Evolutionary conservation across 2,888 invertebrate species (phyloP).

Genomic region (Trachelus stipa): DNA sequence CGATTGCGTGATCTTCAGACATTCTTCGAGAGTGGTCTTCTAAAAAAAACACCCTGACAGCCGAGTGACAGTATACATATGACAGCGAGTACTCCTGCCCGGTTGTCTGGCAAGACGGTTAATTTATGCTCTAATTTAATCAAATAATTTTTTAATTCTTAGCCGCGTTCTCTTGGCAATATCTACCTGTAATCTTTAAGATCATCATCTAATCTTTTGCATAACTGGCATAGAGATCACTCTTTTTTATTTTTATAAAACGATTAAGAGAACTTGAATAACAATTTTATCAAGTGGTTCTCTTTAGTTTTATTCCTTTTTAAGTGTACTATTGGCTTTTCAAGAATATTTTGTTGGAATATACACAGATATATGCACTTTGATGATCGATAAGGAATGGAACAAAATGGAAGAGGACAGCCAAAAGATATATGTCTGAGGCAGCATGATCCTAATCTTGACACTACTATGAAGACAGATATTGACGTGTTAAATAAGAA

Average conservation of each 20-base stretch:
- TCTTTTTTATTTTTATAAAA: background rate
- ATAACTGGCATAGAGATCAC: background rate
- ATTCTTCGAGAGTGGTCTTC: slow-evolving; percentile 46
- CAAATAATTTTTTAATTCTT: background rate
- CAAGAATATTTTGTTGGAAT: background rate
- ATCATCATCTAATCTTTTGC: background rate
- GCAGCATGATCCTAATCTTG: background rate
- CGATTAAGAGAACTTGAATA: background rate
- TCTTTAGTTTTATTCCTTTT: background rate
- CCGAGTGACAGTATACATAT: slow-evolving; percentile 14
- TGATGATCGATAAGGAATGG: background rate
- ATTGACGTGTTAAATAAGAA: background rate
- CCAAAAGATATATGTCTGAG: background rate
- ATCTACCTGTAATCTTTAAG: background rate
- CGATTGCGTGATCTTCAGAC: slow-evolving; percentile 51
- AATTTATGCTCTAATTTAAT: background rate
- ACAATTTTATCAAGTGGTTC: background rate
- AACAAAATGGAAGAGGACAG: background rate
- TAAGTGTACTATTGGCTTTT: background rate
- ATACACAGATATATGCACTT: background rate
- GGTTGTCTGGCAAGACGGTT: background rate
- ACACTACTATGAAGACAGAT: background rate
- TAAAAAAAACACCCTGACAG: slow-evolving; percentile 45
- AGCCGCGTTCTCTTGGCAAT: background rate
- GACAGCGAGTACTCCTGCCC: background rate